Evolutionary conservation across 2,797 vertebrate genomes (phyloP), one percentile per base, ranked within the genome.

Genomic region (Myoxocephalus aenaeus): DNA sequence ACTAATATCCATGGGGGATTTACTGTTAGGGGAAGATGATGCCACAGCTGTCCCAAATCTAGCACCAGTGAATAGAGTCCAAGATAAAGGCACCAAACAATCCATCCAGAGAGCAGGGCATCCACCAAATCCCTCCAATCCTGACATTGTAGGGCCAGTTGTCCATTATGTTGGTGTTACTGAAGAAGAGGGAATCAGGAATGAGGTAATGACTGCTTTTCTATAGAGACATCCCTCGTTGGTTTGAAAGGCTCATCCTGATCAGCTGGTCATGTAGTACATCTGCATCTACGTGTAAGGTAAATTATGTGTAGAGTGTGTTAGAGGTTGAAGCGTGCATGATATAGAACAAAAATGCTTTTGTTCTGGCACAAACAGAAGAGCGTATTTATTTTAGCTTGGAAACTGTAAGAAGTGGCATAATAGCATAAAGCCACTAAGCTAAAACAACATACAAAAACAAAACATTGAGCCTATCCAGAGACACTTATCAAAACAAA

Each of bases 401-500:
- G 72, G 29, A 40, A 59, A 15, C 76, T 75, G 53, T 50, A 65
- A 70, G 44, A 48, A 64, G 54, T 42, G 50, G 73, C 64, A 77
- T 76, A 77, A 84, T 65, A 79, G 77, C 57, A 65, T 44, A 20
- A 58, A 64, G 40, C 44, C 68, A 86, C 85, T 81, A 86, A 86
- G 77, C 68, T 57, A 61, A 74, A 70, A 48, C 22, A 44, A 40
- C 40, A 20, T 15, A 65, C 36, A 65, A 59, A 82, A 84, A 67
- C 62, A 76, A 80, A 81, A 73, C 67, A 61, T 44, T 81, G 38
- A 46, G 64, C 59, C 61, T 51, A 74, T 77, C 34, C 51, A 65
- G 56, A 77, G 57, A 70, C 53, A 77, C 70, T 79, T 69, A 73
- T 76, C 67, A 57, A 77, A 68, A 85, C 66, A 76, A 76, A 86